Conservation (phyloP, 2,888 invertebrate genomes). For the Lasioglossum calceatum region DNA sequence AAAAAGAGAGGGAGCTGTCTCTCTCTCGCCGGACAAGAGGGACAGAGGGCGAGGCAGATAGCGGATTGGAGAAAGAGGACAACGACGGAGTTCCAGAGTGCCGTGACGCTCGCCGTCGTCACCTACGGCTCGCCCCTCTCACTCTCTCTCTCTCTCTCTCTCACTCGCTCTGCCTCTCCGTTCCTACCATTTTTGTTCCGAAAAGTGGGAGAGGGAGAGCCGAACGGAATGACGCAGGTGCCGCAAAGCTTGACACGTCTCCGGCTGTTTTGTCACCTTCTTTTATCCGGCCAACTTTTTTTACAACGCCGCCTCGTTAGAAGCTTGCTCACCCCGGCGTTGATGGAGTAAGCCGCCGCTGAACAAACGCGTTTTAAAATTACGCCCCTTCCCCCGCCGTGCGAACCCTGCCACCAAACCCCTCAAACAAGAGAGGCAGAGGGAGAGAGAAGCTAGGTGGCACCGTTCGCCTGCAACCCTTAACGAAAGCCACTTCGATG, state of each 20-base stretch:
- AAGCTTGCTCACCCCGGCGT: conserved; percentile 61
- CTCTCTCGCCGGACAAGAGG: neutral
- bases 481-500: conserved; percentile 22
- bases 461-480: neutral
- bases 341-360: conserved; percentile 71
- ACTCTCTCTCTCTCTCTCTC: too few relatives aligned
- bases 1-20: conserved; percentile 30
- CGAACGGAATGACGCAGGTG: conserved; percentile 74
- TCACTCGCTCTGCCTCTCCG: conserved; percentile 1
- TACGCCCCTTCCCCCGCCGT: conserved; percentile 20
- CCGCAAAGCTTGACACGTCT: conserved; percentile 79
- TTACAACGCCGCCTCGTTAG: conserved; percentile 71
- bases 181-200: neutral
- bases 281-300: conserved; percentile 73
- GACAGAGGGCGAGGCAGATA: neutral
- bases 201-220: conserved; percentile 16
- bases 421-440: neutral
- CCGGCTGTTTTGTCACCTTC: conserved; percentile 74
- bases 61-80: conserved; percentile 5
- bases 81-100: neutral
- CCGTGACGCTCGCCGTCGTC: conserved; percentile 57
- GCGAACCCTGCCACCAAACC: neutral
- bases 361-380: conserved; percentile 70
- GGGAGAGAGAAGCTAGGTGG: neutral
- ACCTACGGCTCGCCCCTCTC: conserved; percentile 21